Percentiles rank a stretch among this genome's conserved stretches.
phyloP scores from a whole-genome alignment of 2,113 vertebrate genomes.

The Indicator indicator region DNA sequence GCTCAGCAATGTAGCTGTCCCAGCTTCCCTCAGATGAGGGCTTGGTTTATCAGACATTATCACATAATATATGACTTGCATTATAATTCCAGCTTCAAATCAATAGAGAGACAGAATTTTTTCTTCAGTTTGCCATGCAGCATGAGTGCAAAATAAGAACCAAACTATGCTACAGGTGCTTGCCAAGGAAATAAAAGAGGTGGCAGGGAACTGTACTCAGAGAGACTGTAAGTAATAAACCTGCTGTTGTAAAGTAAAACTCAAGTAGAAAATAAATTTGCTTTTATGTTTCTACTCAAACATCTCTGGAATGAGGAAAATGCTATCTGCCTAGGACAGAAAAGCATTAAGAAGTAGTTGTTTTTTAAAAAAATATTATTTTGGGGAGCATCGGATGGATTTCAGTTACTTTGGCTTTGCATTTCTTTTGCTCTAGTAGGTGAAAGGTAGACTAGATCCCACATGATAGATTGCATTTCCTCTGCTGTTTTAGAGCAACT shows the following conservation, averaged over 20 bases:
- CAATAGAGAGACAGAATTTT: background rate
- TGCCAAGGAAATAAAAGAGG: background rate
- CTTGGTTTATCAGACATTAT: background rate
- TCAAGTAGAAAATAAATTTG: background rate
- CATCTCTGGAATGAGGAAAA: background rate
- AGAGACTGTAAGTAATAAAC: background rate
- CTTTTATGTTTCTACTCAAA: background rate
- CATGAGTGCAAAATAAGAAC: background rate
- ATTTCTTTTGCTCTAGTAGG: background rate
- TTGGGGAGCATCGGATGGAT: background rate
- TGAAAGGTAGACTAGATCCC: background rate
- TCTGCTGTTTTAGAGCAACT: background rate
- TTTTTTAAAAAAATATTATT: too few species aligned
- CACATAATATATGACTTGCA: background rate
- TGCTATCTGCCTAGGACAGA: background rate
- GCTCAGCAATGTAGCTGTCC: background rate
- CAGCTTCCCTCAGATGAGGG: background rate
- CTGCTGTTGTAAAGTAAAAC: background rate
- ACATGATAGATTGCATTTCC: background rate
- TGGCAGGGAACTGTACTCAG: background rate
- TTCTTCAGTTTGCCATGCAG: background rate
- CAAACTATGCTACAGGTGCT: background rate
- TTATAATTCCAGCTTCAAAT: background rate
- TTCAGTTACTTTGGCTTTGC: conserved; percentile 4
- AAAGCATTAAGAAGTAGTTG: background rate